phyloP scores from a whole-genome alignment of 2,113 vertebrate species.

The Lipotes vexillifer region DNA sequence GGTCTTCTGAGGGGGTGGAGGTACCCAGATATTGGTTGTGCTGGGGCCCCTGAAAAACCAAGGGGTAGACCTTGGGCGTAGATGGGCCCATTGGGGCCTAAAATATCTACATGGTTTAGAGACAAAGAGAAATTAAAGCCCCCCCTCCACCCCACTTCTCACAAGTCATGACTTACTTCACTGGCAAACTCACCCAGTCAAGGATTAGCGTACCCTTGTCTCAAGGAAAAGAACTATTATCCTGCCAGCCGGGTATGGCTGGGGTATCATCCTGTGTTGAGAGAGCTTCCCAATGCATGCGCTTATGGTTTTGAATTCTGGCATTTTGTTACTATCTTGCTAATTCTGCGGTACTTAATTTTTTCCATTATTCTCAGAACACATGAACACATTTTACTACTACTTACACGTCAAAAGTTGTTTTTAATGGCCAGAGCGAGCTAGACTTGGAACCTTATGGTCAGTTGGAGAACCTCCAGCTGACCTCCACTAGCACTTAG shows the following conservation, averaged over 20 bases:
- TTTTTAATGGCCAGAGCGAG: neutral
- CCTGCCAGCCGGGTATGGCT: neutral
- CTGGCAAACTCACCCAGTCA: neutral
- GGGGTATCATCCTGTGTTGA: neutral
- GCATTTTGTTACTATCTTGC: neutral
- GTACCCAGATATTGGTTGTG: neutral
- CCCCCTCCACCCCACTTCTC: neutral
- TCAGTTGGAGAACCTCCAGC: neutral
- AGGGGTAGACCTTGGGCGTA: neutral
- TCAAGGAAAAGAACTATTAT: neutral
- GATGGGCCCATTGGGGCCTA: neutral
- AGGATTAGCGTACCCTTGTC: neutral
- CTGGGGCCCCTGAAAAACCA: neutral
- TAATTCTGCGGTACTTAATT: neutral
- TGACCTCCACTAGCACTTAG: neutral
- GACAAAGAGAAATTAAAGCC: neutral
- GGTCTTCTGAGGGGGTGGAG: neutral
- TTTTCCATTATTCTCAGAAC: neutral
- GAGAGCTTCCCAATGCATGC: neutral
- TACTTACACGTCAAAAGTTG: neutral
- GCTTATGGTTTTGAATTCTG: neutral
- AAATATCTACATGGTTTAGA: neutral
- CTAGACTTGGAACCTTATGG: neutral
- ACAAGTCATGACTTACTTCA: neutral
- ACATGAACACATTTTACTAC: neutral